Conservation (phyloP, 2,797 vertebrate species). For the Dryobates pubescens region DNA sequence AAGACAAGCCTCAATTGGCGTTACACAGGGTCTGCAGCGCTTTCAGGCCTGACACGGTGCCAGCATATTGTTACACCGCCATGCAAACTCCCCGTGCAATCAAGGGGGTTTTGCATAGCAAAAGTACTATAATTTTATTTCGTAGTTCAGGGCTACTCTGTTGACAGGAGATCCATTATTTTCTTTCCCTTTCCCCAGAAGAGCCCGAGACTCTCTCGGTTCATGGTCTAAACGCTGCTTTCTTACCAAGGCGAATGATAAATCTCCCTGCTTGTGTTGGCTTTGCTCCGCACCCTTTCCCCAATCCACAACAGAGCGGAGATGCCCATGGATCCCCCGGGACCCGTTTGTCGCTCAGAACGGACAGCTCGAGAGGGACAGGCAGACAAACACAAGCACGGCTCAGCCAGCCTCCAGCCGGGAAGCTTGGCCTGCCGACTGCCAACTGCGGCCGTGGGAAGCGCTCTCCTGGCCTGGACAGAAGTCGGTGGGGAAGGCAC, state of each 20-base stretch:
- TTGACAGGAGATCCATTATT: constrained; percentile 34
- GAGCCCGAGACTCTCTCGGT: neutral
- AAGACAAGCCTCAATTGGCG: constrained; percentile 53
- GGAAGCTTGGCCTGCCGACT: neutral
- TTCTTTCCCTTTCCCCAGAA: neutral
- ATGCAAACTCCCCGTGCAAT: constrained; percentile 29
- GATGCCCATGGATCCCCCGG: neutral
- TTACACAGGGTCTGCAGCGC: constrained; percentile 32
- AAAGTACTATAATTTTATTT: constrained; percentile 41
- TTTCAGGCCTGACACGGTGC: constrained; percentile 43
- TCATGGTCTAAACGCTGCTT: constrained; percentile 16
- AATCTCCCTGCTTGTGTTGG: neutral
- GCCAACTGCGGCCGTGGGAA: neutral
- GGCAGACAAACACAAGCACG: neutral
- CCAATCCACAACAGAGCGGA: neutral
- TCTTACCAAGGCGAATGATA: constrained; percentile 5
- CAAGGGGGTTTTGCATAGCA: constrained; percentile 30
- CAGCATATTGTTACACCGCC: constrained; percentile 46
- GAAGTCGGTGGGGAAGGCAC: neutral
- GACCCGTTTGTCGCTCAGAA: neutral
- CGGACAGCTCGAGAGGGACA: neutral
- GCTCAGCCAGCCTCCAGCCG: neutral
- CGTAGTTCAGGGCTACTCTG: constrained; percentile 37
- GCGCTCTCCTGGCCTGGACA: neutral
- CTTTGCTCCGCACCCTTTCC: neutral